These are phyloP conservation scores for Brachyhypopomus gauderio DNA, from an alignment of 2,113 vertebrate genomes.

Conservation along the genomic window DNA sequence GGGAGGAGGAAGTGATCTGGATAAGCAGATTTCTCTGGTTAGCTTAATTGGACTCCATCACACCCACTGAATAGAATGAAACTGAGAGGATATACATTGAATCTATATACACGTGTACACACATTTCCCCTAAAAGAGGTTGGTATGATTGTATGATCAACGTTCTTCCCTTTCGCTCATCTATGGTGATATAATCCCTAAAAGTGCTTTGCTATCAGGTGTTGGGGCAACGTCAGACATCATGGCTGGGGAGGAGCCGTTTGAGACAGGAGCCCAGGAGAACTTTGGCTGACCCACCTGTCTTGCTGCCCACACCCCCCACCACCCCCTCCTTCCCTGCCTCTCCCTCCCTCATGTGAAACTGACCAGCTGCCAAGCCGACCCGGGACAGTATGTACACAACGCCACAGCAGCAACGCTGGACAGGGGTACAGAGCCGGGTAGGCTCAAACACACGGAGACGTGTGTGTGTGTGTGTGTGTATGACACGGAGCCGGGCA, in stretches of 20 bases:
- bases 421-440: background rate
- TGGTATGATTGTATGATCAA: no score
- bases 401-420: constrained; percentile 53
- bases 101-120: no score
- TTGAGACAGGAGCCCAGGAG: constrained; percentile 36
- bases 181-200: background rate
- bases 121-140: no score
- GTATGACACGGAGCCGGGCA: background rate
- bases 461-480: constrained; percentile 24
- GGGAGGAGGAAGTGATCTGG: background rate
- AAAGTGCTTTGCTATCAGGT: constrained; percentile 19
- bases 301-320: background rate
- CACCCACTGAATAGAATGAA: background rate
- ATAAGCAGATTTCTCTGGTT: background rate
- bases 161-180: background rate
- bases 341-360: background rate
- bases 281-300: background rate
- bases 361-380: constrained; percentile 56
- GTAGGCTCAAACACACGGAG: background rate
- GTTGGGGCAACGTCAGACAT: background rate
- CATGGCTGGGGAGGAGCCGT: background rate
- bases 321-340: background rate
- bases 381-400: constrained; percentile 69
- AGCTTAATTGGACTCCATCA: background rate
- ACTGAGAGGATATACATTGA: no score